A percentile compares a stretch with the other conserved stretches of the same genome.
phyloP scores from a whole-genome alignment of 2,888 invertebrate species.

The Tachina fera region DNA sequence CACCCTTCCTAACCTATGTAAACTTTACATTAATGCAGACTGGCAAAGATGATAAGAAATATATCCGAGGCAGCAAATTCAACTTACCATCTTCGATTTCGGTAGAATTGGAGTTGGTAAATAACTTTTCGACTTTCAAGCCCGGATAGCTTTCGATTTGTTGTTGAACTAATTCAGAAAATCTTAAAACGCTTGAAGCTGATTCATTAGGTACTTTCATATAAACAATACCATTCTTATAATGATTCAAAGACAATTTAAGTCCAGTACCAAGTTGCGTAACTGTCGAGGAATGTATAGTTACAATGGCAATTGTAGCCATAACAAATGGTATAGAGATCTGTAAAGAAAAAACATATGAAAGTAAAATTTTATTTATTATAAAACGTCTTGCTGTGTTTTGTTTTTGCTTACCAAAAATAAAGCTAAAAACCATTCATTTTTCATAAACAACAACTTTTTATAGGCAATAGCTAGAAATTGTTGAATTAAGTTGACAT shows the following conservation, averaged over 20 bases:
- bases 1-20: no score
- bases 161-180: slow-evolving; percentile 74
- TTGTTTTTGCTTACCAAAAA: slow-evolving; percentile 76
- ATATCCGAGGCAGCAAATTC: no score
- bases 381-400: neutral
- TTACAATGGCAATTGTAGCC: slow-evolving; percentile 75
- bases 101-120: slow-evolving; percentile 50
- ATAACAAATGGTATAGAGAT: slow-evolving; percentile 75
- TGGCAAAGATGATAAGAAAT: no score
- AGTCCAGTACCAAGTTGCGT: slow-evolving; percentile 75
- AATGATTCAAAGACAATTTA: slow-evolving; percentile 75
- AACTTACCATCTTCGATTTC: slow-evolving; percentile 55
- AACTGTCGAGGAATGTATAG: slow-evolving; percentile 77
- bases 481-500: slow-evolving; percentile 75
- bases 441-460: slow-evolving; percentile 78
- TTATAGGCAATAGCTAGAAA: slow-evolving; percentile 81
- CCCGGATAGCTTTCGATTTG: slow-evolving; percentile 75
- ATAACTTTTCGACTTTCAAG: slow-evolving; percentile 72
- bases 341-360: slow-evolving; percentile 72
- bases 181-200: slow-evolving; percentile 50
- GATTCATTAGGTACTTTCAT: slow-evolving; percentile 73
- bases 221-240: slow-evolving; percentile 76
- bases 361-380: neutral
- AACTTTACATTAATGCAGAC: no score
- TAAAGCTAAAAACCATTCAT: slow-evolving; percentile 77